Base-by-base conservation (phyloP, 1,140 invertebrate genomes). In the Tetragnatha versicolor region DNA sequence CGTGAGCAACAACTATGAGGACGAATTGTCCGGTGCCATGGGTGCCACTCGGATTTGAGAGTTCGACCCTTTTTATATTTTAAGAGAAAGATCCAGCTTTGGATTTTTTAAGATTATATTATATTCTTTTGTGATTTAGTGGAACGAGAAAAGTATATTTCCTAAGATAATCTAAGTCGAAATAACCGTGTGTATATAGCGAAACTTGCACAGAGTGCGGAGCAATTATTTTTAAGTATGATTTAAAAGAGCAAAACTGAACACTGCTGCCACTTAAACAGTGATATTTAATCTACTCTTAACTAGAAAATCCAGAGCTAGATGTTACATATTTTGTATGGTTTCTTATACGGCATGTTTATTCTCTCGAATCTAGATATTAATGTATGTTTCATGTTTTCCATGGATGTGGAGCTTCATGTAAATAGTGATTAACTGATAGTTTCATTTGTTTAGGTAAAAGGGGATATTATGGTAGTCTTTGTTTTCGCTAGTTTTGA, bases 1-100 rank as follows among this genome's bases (percentile, higher is more conserved):
- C 17, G 33, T 17, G 29, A 70, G 69, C 33, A 70, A 53, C 14
- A 68, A 80, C 39, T 81, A 81, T 27, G 81, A 81, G 72, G 81
- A 81, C 58, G 79, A 80, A 58, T 39, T 81, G 17, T 81, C 81
- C 14, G 81, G 73, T 61, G 81, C 81, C 12, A 81, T 81, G 81
- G 81, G 81, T 12, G 81, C 79, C 37, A 65, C 81, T 10, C 75
- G 66, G 12, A 80, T 81, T 58, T 72, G 31, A 79, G 27, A 31
- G 47, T 53, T 25, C 51, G 39, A 20, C 29, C 39, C 39, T 75
- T 45, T 20, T 63, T 77, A 37, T 33, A 37, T 76, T 42, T 63
- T 51, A 22, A 29, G 22, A 37, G 17, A 31, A 63, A 65, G 55
- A 66, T 37, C 55, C 12, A 45, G 7, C 29, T 29, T 58, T 33